Evolutionary conservation across 2,797 vertebrate genomes (phyloP), one percentile per base, ranked within the genome.

Genomic region (Setipinna tenuifilis): DNA sequence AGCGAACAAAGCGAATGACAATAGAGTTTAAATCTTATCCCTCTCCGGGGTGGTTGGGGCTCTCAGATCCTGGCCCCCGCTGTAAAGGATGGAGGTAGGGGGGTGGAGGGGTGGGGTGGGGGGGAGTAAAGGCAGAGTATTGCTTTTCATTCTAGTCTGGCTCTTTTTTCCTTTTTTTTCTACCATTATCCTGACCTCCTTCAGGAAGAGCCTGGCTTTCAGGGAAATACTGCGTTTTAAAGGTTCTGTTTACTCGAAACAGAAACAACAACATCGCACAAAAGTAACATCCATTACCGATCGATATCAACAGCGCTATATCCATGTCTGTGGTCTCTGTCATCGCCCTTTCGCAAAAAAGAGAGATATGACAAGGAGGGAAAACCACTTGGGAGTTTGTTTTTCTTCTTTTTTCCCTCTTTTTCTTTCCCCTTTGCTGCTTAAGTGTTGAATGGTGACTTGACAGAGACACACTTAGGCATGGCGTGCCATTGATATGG

Each of bases 201-300:
- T 61, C 59, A 61, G 21, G 59, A 61, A 59, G 57, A 19, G 57
- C 57, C 17, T 6, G 3, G 61, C 28, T 71, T 71, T 71, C 65
- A 54, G 65, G 65, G 65, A 71, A 71, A 71, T 35, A 71, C 65
- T 21, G 28, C 82, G 16, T 54, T 71, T 71, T 31, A 71, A 71
- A 31, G 65, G 28, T 71, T 71, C 65, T 71, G 65, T 71, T 71
- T 71, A 71, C 65, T 71, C 16, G 65, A 71, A 71, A 71, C 28
- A n/a, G 65, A 28, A 71, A 71, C 65, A 35, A 71, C 65, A 71
- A 31, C 14, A 71, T 17, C 1, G 58, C 58, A 71, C 65, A 71
- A 31, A 35, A 71, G n/a, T 25, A 31, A 31, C 65, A 71, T 65
- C 61, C 21, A 65, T 71, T 71, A 16, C 65, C 31, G 35, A 71